Evolutionary conservation across 2,113 vertebrate genomes (phyloP).

Genomic region (Pitta sordida): DNA sequence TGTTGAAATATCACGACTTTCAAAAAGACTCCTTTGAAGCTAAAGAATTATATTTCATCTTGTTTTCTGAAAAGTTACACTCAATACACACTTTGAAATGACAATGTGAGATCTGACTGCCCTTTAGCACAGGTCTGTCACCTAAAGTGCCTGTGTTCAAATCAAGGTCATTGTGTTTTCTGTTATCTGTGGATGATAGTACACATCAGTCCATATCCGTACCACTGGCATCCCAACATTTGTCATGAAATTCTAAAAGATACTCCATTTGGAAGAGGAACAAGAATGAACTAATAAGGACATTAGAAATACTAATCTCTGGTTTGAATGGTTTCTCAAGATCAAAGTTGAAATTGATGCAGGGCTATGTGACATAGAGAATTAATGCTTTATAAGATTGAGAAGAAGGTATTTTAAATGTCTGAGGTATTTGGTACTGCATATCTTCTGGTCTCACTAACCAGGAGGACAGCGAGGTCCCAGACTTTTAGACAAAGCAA

Average conservation of each 20-base stretch:
- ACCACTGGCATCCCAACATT: background rate
- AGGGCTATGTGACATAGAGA: background rate
- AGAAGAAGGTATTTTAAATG: background rate
- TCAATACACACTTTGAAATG: constrained; percentile 70
- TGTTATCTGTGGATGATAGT: background rate
- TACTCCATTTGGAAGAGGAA: background rate
- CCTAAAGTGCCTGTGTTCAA: constrained; percentile 42
- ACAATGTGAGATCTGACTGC: constrained; percentile 52
- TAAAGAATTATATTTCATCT: constrained; percentile 75
- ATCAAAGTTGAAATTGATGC: background rate
- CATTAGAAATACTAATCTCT: background rate
- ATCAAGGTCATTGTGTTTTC: constrained; percentile 13
- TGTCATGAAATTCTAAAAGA: background rate
- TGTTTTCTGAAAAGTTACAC: constrained; percentile 70
- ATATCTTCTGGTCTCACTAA: background rate
- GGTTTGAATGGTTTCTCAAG: background rate
- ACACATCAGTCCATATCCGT: background rate
- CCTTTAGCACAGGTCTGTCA: constrained; percentile 49
- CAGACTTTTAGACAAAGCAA: background rate
- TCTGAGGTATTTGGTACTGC: background rate
- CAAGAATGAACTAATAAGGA: background rate
- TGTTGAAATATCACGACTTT: constrained; percentile 77
- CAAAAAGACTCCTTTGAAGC: constrained; percentile 76
- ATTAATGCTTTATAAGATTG: background rate
- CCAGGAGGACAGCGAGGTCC: fast-evolving